Base-by-base conservation (phyloP, 2,113 vertebrate genomes). In the Camelus bactrianus region DNA sequence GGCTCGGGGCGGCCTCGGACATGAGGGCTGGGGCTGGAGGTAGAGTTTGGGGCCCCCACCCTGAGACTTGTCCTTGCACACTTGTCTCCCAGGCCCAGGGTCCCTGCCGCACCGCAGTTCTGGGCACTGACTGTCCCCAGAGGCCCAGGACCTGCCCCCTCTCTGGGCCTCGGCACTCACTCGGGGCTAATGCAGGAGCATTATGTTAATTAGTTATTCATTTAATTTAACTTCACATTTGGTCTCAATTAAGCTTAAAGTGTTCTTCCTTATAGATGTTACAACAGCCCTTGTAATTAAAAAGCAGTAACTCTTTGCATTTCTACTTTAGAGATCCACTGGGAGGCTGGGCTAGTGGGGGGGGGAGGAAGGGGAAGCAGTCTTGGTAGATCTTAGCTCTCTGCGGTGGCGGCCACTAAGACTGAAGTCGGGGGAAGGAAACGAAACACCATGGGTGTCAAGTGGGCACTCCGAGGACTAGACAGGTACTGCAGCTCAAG, bases 171-270 rank as follows among this genome's bases (percentile, higher is more conserved):
- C 90, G 1, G 58, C 89, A 35, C 91, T 93, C 97, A 96, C 95
- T 72, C 0, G 83, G 94, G 98, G 95, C 95, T 95, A 95, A 97
- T 95, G 75, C 35, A 75, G 42, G 95, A 96, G 70, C 94, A 92
- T 97, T 96, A 93, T 79, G 16, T 96, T 98, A 98, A 98, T 98
- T 98, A 97, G 98, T 98, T 98, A 98, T 98, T 98, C 98, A 97
- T 98, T 98, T 98, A 98, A 98, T 98, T 98, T 98, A 98, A 98
- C 97, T 98, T 98, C 97, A 97, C 98, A 98, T 98, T 98, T 97
- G 97, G 96, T 98, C 98, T 97, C 98, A 97, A 97, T 98, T 97
- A 98, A 97, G 95, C 97, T 97, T 95, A 96, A 97, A 98, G 97
- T 93, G 98, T 94, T 97, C 97, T 95, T 98, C 97, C 97, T 97